Evolutionary conservation across 2,113 vertebrate species (phyloP).

Genomic region (Porphyrio hochstetteri): DNA sequence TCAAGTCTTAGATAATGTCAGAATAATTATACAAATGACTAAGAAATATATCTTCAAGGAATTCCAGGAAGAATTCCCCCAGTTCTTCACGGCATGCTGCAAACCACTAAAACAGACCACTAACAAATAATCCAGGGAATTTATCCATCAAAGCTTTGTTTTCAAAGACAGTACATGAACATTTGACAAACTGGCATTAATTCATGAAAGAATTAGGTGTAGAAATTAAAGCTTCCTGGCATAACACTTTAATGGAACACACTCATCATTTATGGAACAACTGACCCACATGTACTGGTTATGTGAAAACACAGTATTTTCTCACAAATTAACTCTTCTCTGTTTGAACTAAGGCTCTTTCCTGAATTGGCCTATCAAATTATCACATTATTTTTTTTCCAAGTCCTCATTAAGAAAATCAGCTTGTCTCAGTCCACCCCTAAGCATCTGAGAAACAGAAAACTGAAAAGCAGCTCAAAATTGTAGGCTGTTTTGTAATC

Average conservation of each 20-base stretch:
- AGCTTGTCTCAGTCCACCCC: rapidly evolving
- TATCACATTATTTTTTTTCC: not conserved
- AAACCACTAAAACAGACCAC: not conserved
- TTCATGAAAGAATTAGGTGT: not conserved
- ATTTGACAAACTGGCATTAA: not conserved
- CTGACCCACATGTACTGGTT: not conserved
- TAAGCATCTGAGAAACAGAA: not conserved
- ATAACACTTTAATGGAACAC: not conserved
- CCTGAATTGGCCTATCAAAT: not conserved
- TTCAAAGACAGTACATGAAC: not conserved
- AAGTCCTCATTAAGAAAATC: not conserved
- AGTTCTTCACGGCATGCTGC: not conserved
- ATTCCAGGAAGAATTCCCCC: not conserved
- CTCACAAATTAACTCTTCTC: not conserved
- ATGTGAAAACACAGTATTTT: constrained; percentile 7
- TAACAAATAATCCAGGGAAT: not conserved
- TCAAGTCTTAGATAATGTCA: not conserved
- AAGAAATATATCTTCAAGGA: not conserved
- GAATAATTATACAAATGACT: not conserved
- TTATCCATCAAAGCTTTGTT: not conserved
- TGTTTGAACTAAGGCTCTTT: not conserved
- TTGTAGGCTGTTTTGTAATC: not conserved
- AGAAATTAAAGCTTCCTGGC: constrained; percentile 39
- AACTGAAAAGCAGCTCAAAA: not conserved
- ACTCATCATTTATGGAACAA: not conserved